A percentile compares a stretch with the other conserved stretches of the same genome.
These are phyloP conservation scores for Cephus pulcher DNA, from an alignment of 2,888 invertebrate species.

Conservation along the genomic window DNA sequence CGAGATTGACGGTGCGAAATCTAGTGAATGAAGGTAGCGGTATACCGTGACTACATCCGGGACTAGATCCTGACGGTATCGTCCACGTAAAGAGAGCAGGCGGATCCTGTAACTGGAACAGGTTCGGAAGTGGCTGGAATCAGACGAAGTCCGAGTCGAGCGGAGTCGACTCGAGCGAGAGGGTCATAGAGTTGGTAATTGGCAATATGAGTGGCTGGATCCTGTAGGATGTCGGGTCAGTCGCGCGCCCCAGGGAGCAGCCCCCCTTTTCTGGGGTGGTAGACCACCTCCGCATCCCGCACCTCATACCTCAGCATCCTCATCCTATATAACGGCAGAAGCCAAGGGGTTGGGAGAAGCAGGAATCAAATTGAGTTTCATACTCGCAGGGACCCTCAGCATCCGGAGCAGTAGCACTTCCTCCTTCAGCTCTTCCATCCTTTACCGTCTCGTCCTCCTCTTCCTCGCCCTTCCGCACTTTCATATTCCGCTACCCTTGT, in stretches of 20 bases:
- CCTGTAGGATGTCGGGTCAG: constrained; percentile 64
- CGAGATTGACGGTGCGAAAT: neutral
- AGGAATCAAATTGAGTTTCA: constrained; percentile 66
- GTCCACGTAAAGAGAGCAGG: constrained; percentile 19
- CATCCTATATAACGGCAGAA: constrained; percentile 19
- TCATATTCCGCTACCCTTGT: neutral
- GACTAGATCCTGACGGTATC: neutral
- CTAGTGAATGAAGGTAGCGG: neutral
- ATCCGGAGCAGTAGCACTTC: neutral
- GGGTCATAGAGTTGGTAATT: constrained; percentile 65
- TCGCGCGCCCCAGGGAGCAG: constrained; percentile 63
- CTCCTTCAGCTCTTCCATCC: constrained; percentile 12
- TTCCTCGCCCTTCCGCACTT: neutral
- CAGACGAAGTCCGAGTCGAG: constrained; percentile 53
- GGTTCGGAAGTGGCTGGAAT: constrained; percentile 52
- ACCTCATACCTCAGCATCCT: constrained; percentile 21
- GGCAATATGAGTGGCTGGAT: constrained; percentile 66
- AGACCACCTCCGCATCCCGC: constrained; percentile 30
- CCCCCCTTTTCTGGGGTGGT: constrained; percentile 54
- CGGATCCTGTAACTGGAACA: constrained; percentile 30
- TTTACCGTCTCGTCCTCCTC: constrained; percentile 19
- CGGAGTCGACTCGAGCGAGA: constrained; percentile 44
- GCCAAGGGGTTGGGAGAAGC: constrained; percentile 46
- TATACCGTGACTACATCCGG: neutral
- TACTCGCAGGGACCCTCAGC: constrained; percentile 56